phyloP scores from a whole-genome alignment of 2,888 invertebrate genomes.

The Adelphocoris suturalis region DNA sequence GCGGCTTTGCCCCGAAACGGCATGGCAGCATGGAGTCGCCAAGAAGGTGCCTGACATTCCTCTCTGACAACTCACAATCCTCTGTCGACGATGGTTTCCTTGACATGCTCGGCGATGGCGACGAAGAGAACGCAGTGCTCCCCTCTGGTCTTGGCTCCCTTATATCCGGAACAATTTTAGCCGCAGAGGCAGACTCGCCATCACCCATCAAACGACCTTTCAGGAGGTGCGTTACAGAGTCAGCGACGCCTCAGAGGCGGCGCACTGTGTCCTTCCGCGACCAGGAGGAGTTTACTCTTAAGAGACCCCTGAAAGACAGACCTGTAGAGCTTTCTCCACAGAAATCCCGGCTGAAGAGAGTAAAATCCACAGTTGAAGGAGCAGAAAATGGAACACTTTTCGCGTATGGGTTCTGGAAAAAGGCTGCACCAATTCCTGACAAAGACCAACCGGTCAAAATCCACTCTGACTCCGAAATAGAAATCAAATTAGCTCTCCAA shows the following conservation, averaged over 20 bases:
- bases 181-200: constrained; percentile 75
- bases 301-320: constrained; percentile 48
- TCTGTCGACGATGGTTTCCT: constrained; percentile 84
- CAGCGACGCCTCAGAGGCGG: constrained; percentile 41
- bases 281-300: constrained; percentile 62
- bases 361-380: constrained; percentile 36
- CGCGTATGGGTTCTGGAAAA: constrained; percentile 76
- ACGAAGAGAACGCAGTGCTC: constrained; percentile 59
- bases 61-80: constrained; percentile 79
- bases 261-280: constrained; percentile 57
- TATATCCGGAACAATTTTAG: constrained; percentile 72
- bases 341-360: constrained; percentile 57
- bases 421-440: constrained; percentile 67
- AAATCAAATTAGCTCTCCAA: constrained; percentile 86
- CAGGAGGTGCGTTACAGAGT: constrained; percentile 66
- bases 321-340: constrained; percentile 33
- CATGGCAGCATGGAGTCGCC: constrained; percentile 73
- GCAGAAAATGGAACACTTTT: constrained; percentile 74
- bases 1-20: constrained; percentile 78
- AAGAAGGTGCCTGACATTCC: constrained; percentile 74
- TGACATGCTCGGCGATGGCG: constrained; percentile 79
- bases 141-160: constrained; percentile 53
- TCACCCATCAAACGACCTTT: constrained; percentile 67
- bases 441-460: constrained; percentile 24
- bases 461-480: constrained; percentile 85